Evolutionary conservation across 2,113 vertebrate species (phyloP).

Genomic region (Mixornis gularis): DNA sequence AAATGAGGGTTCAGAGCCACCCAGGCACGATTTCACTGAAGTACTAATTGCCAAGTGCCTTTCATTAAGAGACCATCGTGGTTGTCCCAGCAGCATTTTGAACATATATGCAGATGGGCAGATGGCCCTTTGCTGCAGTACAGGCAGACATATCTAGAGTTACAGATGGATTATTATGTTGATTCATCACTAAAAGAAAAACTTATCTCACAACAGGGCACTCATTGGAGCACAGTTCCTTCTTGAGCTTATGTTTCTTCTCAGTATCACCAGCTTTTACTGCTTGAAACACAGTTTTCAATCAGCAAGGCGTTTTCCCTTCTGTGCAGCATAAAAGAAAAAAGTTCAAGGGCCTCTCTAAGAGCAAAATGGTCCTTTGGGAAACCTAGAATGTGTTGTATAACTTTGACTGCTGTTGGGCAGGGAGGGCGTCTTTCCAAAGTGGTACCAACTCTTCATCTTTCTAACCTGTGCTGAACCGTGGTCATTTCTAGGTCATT

Average conservation of each 20-base stretch:
- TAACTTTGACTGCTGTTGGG: background rate
- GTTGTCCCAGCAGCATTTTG: slow-evolving; percentile 29
- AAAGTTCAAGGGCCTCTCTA: background rate
- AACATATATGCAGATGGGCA: slow-evolving; percentile 57
- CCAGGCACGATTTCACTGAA: background rate
- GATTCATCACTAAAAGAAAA: slow-evolving; percentile 44
- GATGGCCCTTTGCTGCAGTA: slow-evolving; percentile 54
- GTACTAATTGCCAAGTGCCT: slow-evolving; percentile 47
- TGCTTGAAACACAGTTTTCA: background rate
- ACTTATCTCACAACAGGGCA: slow-evolving; percentile 39
- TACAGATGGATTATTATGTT: slow-evolving; percentile 65
- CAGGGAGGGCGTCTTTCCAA: background rate
- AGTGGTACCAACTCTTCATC: background rate
- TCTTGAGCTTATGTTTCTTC: slow-evolving; percentile 12
- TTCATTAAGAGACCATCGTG: slow-evolving; percentile 35
- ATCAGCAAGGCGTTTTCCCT: background rate
- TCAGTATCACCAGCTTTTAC: background rate
- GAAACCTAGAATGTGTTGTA: background rate
- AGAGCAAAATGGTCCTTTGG: background rate
- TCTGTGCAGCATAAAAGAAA: background rate
- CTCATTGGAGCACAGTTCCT: background rate
- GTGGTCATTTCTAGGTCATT: background rate
- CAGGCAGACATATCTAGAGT: slow-evolving; percentile 37
- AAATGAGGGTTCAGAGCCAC: slow-evolving; percentile 8
- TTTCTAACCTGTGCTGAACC: background rate